phyloP scores from a whole-genome alignment of 2,113 vertebrate genomes.

The Mystacornis crossleyi region DNA sequence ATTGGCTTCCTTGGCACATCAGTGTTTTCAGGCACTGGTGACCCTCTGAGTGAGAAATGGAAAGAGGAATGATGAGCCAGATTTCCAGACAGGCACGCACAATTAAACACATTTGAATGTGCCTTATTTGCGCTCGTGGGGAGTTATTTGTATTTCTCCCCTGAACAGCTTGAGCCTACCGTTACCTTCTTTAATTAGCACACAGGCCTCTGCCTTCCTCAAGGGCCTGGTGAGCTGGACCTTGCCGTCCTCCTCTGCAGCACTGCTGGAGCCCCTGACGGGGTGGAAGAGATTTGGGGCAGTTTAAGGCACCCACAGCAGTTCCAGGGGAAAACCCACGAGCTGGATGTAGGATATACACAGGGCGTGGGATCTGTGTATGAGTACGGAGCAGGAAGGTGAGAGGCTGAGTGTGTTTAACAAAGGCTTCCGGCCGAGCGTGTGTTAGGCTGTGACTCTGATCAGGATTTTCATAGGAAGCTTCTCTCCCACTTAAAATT shows the following conservation, averaged over 20 bases:
- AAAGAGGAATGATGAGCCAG: not conserved
- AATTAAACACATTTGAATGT: not conserved
- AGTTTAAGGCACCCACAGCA: not conserved
- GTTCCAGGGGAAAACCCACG: not conserved
- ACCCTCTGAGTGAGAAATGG: constrained; percentile 3
- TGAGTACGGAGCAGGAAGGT: not conserved
- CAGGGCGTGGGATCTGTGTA: not conserved
- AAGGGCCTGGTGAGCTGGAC: not conserved
- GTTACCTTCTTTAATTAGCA: not conserved
- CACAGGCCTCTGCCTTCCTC: not conserved
- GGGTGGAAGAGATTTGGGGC: not conserved
- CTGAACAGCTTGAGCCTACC: not conserved
- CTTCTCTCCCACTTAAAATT: not conserved
- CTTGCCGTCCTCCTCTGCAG: not conserved
- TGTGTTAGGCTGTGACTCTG: not conserved
- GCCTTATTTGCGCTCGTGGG: not conserved
- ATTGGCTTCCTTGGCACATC: not conserved
- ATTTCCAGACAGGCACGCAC: not conserved
- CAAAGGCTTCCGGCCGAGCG: not conserved
- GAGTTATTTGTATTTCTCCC: not conserved
- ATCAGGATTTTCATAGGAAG: not conserved
- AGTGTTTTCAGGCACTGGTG: constrained; percentile 42
- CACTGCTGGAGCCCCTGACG: not conserved
- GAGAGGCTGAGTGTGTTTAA: not conserved
- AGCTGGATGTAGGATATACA: not conserved